A percentile compares a stretch with the other conserved stretches of the same genome.
Evolutionary conservation across 2,888 invertebrate species (phyloP).

Genomic region (Galerucella pusilla): DNA sequence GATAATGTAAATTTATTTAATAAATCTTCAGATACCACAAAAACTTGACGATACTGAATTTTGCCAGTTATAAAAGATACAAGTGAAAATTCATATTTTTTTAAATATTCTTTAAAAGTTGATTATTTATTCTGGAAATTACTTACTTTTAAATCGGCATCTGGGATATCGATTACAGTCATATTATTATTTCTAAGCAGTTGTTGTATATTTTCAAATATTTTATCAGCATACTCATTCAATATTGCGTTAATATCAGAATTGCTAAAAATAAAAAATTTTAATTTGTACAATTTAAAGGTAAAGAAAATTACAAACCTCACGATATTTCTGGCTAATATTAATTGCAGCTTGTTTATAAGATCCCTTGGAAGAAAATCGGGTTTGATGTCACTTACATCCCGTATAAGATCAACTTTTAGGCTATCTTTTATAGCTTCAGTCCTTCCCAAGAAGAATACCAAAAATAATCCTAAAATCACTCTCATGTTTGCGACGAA

Average conservation of each 20-base stretch:
- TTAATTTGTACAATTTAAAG: no score
- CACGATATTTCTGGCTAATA: neutral
- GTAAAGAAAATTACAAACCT: neutral
- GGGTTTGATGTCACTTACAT: conserved; percentile 6
- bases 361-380: conserved; percentile 6
- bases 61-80: no score
- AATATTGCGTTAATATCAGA: neutral
- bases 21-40: no score
- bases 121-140: neutral
- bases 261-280: neutral
- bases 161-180: conserved; percentile 67
- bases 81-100: no score
- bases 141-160: conserved; percentile 65
- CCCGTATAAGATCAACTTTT: neutral
- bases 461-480: neutral
- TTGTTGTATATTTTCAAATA: conserved; percentile 63
- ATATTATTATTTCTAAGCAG: conserved; percentile 64
- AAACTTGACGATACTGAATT: no score
- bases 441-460: neutral
- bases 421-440: neutral
- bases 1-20: no score
- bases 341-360: conserved; percentile 9
- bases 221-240: conserved; percentile 46
- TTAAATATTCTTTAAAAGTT: neutral
- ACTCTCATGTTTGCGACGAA: neutral